These are phyloP conservation scores for Mayetiola destructor DNA, from an alignment of 2,888 invertebrate genomes.

Conservation along the genomic window DNA sequence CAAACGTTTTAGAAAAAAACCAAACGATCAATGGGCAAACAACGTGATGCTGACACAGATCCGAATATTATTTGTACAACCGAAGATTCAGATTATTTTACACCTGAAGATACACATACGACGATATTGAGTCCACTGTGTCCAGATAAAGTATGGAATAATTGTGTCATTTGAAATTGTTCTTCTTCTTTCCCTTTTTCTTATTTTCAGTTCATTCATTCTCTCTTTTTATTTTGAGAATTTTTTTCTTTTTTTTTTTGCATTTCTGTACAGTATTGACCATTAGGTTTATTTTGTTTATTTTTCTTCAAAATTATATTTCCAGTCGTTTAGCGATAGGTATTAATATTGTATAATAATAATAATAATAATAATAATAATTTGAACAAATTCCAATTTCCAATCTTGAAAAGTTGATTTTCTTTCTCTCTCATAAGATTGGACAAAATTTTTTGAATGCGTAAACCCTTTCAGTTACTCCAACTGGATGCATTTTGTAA, in stretches of 20 bases:
- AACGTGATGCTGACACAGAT: conserved; percentile 4
- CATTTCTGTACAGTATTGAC: too few relatives aligned
- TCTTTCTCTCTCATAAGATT: too few relatives aligned
- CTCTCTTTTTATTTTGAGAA: not conserved
- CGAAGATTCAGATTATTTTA: conserved; percentile 60
- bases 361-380: too few relatives aligned
- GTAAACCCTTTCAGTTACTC: too few relatives aligned
- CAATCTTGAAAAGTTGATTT: too few relatives aligned
- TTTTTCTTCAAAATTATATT: too few relatives aligned
- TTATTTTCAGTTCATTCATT: not conserved
- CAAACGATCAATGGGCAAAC: not conserved
- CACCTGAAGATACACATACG: conserved; percentile 59
- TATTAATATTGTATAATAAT: too few relatives aligned
- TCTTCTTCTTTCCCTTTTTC: not conserved
- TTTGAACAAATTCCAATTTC: too few relatives aligned
- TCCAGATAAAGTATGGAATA: conserved; percentile 24
- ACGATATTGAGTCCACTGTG: conserved; percentile 50
- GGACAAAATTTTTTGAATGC: too few relatives aligned
- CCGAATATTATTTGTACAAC: not conserved
- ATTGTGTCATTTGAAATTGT: not conserved
- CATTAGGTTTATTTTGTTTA: too few relatives aligned
- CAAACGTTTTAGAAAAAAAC: conserved; percentile 13
- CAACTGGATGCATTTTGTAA: too few relatives aligned
- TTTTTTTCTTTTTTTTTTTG: not conserved
- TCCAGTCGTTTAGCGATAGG: too few relatives aligned